Evolutionary conservation across 2,888 invertebrate species (phyloP), one percentile per base, ranked within the genome.

Genomic region (Euphydryas editha): DNA sequence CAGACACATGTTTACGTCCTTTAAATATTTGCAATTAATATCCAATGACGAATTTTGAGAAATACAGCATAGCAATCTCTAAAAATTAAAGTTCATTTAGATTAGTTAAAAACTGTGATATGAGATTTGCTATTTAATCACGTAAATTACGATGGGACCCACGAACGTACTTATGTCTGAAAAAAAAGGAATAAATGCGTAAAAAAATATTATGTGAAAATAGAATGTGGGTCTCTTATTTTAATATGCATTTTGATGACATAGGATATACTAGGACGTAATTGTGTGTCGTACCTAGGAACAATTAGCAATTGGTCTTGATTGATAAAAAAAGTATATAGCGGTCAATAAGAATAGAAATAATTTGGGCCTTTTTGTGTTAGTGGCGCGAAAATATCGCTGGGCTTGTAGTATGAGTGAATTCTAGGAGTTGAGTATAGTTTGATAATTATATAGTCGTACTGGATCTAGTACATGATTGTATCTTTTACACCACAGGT

Each of bases 31-130:
- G 49, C 49, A 51, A 30, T 30, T 51, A 15, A n/a, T 15, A 13
- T 17, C 8, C 17, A 21, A 15, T 49, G 21, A 51, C 24, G 6
- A 51, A 24, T 51, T 24, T 24, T 51, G 24, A 24, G 49, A 7
- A 51, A 24, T 24, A 2, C 24, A 51, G 49, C 24, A 7, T 51
- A 51, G 49, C 24, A 24, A 51, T 51, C 49, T 54, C 36, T 54
- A 30, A 54, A 54, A 54, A 24, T 30, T 39, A 51, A 20, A 65
- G 59, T 65, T 64, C 63, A 66, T 60, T 71, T 74, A 74, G 72
- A 73, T 75, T 75, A 82, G 76, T 80, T 73, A 51, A 80, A 30
- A 82, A 80, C 86, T 86, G 86, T 86, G 86, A 86, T 86, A 86
- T 79, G 75, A 77, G 75, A 81, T 78, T 76, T 76, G 80, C 75